Evolutionary conservation across 2,797 vertebrate genomes (phyloP).

Genomic region (Garrulus glandarius): DNA sequence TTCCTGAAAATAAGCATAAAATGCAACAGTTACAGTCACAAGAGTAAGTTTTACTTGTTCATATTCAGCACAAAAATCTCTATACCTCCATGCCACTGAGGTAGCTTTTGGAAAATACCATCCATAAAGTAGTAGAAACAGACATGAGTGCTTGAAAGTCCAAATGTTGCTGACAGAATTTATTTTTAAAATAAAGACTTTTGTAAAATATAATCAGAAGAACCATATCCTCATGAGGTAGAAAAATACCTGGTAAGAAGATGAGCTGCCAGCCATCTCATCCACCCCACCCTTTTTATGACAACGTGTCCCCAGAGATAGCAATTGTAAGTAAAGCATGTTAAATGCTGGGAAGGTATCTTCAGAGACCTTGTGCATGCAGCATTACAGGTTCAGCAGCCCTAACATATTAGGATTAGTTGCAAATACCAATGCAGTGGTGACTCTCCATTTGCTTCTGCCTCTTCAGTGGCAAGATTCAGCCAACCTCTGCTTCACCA

Average conservation of each 20-base stretch:
- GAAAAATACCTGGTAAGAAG: not conserved
- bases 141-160: not conserved
- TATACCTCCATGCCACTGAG: not conserved
- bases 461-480: not conserved
- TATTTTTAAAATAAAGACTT: not conserved
- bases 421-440: not conserved
- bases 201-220: not conserved
- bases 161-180: not conserved
- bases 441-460: not conserved
- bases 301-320: not conserved
- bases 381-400: not conserved
- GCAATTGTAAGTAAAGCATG: not conserved
- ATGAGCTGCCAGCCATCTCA: fast-evolving
- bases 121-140: not conserved
- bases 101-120: not conserved
- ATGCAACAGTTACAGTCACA: not conserved
- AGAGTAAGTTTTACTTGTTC: not conserved
- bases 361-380: not conserved
- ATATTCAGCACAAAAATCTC: not conserved
- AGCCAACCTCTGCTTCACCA: not conserved
- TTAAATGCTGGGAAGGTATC: not conserved
- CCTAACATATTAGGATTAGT: not conserved
- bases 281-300: not conserved
- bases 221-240: not conserved
- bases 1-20: not conserved